Evolutionary conservation across 2,797 vertebrate species (phyloP), one percentile per base, ranked within the genome.

Genomic region (Ctenosaura bakeri): DNA sequence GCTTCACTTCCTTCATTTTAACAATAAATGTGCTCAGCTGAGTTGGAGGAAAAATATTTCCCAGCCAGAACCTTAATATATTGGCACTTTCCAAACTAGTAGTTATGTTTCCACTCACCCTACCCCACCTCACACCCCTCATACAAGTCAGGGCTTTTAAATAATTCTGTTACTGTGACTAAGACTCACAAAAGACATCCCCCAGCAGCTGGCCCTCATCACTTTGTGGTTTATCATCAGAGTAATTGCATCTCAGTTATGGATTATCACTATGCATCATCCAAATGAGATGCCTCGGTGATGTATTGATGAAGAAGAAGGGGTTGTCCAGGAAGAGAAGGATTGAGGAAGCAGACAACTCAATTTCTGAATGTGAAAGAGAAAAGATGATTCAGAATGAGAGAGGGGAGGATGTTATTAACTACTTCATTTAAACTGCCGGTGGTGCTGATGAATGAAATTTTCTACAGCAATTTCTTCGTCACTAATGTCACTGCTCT

Each of bases 141-240:
- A 89, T 69, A 1, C 35, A 74, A 86, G 82, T 54, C 69, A 83
- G 73, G 46, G 66, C 56, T 66, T 89, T 96, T 95, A 95, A 96
- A 97, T 96, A 95, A 96, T 85, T 91, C 93, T 59, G 83, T 86
- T 93, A 92, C 71, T 59, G 88, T 91, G 90, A 89, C 85, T 74
- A 93, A 96, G 93, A 94, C 92, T 76, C 84, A 85, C 94, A 95
- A 85, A 96, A 95, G 93, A 54, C 87, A 88, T 92, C 94, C 86
- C 66, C 91, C 92, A 93, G 94, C 95, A 95, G 95, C 88, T 96
- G 96, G 92, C 95, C 89, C 95, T 26, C 86, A 88, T 94, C 94
- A 93, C 92, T 91, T 79, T 92, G 94, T 84, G 91, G 94, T 95
- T 93, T 59, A 93, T 95, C 93, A 92, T 91, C 74, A 88, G 88